phyloP scores from a whole-genome alignment of 2,888 invertebrate genomes.

The Baronia brevicornis region DNA sequence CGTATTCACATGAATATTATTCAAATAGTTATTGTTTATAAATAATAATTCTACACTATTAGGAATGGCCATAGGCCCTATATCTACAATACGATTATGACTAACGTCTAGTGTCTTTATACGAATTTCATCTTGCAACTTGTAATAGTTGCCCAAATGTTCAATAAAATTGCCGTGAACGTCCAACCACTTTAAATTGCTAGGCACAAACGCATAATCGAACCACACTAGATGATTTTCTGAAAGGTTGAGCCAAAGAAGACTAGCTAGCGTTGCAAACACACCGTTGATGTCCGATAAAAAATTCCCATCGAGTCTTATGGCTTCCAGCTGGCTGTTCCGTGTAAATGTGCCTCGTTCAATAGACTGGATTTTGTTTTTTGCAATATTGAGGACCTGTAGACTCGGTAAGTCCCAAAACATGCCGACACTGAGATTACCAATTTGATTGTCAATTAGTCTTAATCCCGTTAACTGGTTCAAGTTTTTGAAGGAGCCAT shows the following conservation, averaged over 20 bases:
- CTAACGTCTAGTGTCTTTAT: constrained; percentile 92
- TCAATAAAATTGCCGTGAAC: constrained; percentile 93
- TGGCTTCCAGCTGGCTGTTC: constrained; percentile 88
- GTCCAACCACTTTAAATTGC: constrained; percentile 92
- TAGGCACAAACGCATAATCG: constrained; percentile 93
- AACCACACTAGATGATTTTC: constrained; percentile 95
- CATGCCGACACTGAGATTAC: constrained; percentile 89
- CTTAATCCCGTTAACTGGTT: constrained; percentile 91
- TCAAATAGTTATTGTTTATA: constrained; percentile 92
- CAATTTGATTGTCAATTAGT: constrained; percentile 92
- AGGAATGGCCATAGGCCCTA: constrained; percentile 89
- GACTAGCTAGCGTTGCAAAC: constrained; percentile 87
- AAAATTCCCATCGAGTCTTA: constrained; percentile 91
- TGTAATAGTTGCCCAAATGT: constrained; percentile 91
- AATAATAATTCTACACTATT: constrained; percentile 91
- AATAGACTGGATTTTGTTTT: constrained; percentile 90
- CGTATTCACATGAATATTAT: constrained; percentile 87
- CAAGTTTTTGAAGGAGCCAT: constrained; percentile 89
- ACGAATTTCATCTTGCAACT: constrained; percentile 85
- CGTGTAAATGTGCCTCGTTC: constrained; percentile 89
- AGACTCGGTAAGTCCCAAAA: constrained; percentile 89
- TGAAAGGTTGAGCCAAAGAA: constrained; percentile 91
- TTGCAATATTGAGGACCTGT: constrained; percentile 90
- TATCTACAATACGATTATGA: constrained; percentile 89
- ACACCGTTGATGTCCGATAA: constrained; percentile 93